Base-by-base conservation (phyloP, 2,888 invertebrate species). In the Nomada ferruginata region DNA sequence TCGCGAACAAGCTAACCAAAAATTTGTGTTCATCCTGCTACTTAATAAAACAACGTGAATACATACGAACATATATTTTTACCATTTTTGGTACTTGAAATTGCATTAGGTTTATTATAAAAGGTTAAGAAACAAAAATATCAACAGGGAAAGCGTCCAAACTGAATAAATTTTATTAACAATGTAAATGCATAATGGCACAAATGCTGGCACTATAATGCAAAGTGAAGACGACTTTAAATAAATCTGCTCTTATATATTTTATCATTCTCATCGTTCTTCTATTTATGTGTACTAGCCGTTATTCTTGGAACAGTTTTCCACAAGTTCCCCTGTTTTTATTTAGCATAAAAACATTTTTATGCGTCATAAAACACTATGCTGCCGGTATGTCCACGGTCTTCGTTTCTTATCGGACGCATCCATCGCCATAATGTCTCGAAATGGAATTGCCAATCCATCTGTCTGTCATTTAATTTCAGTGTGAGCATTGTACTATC, bases 401-500 rank as follows among this genome's bases (percentile, higher is more conserved):
- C 47, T 9, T 74, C 65, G 75, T 23, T 86, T 66, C 87, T 87
- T 88, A 84, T 78, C 76, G 84, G 76, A 82, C 78, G 68, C 65
- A 74, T 70, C 66, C 68, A 64, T 81, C 71, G 47, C 66, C 59
- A 63, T 73, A 72, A 77, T 57, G 69, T 69, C 68, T 60, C 60
- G 68, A 84, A 81, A 82, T 86, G 83, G 86, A 82, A 89, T 89
- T 89, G 87, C 63, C 79, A 86, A 87, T 86, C 83, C 69, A 82
- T 86, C 75, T 80, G 74, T 78, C 77, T 64, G 83, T 84, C 80
- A 84, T 80, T 87, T 83, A 83, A 86, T 87, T 81, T 66, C 74
- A 80, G 59, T 81, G 75, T 60, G 68, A 72, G 72, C 64, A 79
- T 82, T 79, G 75, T 79, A 63, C 74, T 52, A 72, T 66, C 79